Evolutionary conservation across 2,888 invertebrate species (phyloP), one percentile per base, ranked within the genome.

Genomic region (Hofmannophila pseudospretella): DNA sequence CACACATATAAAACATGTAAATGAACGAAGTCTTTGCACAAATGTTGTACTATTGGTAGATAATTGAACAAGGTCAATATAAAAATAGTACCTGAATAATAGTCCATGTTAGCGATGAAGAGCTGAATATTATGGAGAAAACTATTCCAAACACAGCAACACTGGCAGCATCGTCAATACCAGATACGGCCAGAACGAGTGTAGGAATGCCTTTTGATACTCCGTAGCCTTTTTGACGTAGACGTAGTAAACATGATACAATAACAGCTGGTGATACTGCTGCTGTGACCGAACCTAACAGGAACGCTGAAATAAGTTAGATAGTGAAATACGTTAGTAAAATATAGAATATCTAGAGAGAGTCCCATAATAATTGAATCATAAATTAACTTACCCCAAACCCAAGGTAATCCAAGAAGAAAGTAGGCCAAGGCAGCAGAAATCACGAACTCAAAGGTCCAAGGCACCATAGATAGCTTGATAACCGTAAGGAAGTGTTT

Each of bases 191-290:
- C 33, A 96, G 93, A 33, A 96, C 93, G 32, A 97, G 84, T 0
- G 96, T 96, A 3, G 96, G 96, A 30, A 97, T 94, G 5, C 96
- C 96, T 87, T 96, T 95, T 32, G 92, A 92, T 0, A 94, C 92
- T 2, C 96, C 96, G 61, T 94, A 95, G 3, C 94, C 94, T 66
- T 92, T 92, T 32, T 89, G 89, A 11, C 95, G 89, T 19, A 96
- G 78, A 34, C 92, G 86, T 61, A 96, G 90, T 40, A 97, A 89
- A 47, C 94, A 93, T 0, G 96, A 95, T 4, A 97, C 96, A 5
- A 96, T 93, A 3, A 97, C 96, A 2, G 96, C 96, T 0, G 96
- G 96, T 0, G 96, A 95, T 1, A 97, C 96, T 2, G 96, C 96
- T 0, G 95, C 94, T 37, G 95, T 86, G 27, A 94, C 90, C 36